These are phyloP conservation scores for Raja brachyura DNA, from an alignment of 2,113 vertebrate genomes.

Conservation along the genomic window DNA sequence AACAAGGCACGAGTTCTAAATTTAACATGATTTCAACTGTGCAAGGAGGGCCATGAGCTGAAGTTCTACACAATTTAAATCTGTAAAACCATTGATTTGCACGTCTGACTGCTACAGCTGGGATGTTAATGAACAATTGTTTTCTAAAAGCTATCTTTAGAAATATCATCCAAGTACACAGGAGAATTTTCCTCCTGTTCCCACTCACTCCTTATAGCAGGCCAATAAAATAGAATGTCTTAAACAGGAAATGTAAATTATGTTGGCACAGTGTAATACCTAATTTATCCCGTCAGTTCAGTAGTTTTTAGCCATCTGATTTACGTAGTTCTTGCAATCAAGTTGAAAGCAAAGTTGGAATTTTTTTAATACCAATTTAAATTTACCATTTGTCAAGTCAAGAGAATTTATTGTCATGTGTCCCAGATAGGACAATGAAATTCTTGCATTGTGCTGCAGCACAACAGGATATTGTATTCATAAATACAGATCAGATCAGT, in stretches of 20 bases:
- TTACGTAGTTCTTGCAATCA: neutral
- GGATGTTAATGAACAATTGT: neutral
- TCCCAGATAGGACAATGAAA: too few species aligned
- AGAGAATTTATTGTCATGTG: too few species aligned
- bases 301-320: neutral
- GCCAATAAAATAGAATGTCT: neutral
- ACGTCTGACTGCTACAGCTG: neutral
- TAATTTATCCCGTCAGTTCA: neutral
- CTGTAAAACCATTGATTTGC: neutral
- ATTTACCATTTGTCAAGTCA: neutral
- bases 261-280: neutral
- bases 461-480: too few species aligned
- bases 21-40: neutral
- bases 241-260: neutral
- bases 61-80: neutral
- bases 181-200: neutral
- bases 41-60: neutral
- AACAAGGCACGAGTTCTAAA: neutral
- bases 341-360: neutral
- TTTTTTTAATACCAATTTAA: neutral
- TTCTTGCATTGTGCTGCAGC: too few species aligned
- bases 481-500: too few species aligned
- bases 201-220: neutral
- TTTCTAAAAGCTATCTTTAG: neutral
- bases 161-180: neutral